Percentiles rank a stretch among this genome's conserved stretches.
Conservation (phyloP, 2,888 invertebrate genomes). For the Pheosia gnoma region DNA sequence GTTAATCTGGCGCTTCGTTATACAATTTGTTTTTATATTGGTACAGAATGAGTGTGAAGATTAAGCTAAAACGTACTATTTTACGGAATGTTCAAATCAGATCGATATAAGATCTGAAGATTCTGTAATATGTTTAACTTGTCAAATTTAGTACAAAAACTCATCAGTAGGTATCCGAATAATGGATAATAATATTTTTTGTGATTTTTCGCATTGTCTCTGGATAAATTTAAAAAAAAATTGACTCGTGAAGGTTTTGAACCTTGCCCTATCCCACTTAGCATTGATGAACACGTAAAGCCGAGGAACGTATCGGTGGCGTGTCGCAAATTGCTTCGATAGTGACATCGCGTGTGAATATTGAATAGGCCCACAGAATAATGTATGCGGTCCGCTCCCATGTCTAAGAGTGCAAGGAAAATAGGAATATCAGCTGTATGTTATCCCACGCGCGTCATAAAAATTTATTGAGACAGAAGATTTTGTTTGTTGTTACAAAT, state of each 20-base stretch:
- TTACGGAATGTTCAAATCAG: no score
- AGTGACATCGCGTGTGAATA: conserved; percentile 41
- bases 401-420: conserved; percentile 5
- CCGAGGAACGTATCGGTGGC: conserved; percentile 32
- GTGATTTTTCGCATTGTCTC: no score
- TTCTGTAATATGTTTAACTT: no score
- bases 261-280: conserved; percentile 36
- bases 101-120: no score
- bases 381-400: conserved; percentile 15
- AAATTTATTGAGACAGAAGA: conserved; percentile 7
- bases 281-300: conserved; percentile 36
- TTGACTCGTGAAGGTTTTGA: no score
- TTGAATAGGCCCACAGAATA: conserved; percentile 33
- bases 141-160: no score
- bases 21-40: conserved; percentile 21
- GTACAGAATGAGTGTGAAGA: neutral
- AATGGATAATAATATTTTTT: no score
- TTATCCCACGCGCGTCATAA: conserved; percentile 6
- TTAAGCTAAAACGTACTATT: no score
- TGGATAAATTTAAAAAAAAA: no score
- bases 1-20: conserved; percentile 1
- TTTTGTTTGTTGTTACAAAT: neutral
- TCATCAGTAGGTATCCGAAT: no score
- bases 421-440: conserved; percentile 4
- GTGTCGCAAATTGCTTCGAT: conserved; percentile 41